Conservation (phyloP, 2,113 vertebrate species). For the Pygoscelis antarcticus region DNA sequence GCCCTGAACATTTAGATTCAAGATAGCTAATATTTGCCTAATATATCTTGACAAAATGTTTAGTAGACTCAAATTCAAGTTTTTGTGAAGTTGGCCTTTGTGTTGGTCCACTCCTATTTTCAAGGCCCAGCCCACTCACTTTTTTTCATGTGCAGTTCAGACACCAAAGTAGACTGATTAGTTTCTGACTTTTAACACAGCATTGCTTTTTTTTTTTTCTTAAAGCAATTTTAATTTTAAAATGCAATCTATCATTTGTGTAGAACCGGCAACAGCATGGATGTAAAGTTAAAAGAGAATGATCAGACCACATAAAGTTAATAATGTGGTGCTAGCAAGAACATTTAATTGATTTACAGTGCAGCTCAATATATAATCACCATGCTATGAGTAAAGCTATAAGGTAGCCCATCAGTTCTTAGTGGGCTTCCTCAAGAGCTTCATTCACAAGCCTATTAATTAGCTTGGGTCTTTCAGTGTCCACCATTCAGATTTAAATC, state of each 20-base stretch:
- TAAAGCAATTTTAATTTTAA: neutral
- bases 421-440: neutral
- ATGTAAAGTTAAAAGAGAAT: slow-evolving; percentile 14
- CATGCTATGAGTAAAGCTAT: neutral
- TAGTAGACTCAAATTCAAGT: neutral
- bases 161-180: neutral
- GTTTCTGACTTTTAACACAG: neutral
- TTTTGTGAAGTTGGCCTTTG: neutral
- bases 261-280: neutral
- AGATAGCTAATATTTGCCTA: neutral
- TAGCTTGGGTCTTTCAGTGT: slow-evolving; percentile 52
- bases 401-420: neutral
- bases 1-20: neutral
- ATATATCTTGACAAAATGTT: neutral
- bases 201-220: neutral
- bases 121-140: neutral
- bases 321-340: slow-evolving; percentile 51
- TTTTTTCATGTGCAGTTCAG: neutral
- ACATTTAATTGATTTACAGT: slow-evolving; percentile 47
- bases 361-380: slow-evolving; percentile 17
- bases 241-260: neutral
- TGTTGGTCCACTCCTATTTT: neutral
- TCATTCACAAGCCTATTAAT: slow-evolving; percentile 67
- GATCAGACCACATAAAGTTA: slow-evolving; percentile 33
- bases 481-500: slow-evolving; percentile 24